Evolutionary conservation across 2,113 vertebrate genomes (phyloP).

Genomic region (Bubalus kerabau): DNA sequence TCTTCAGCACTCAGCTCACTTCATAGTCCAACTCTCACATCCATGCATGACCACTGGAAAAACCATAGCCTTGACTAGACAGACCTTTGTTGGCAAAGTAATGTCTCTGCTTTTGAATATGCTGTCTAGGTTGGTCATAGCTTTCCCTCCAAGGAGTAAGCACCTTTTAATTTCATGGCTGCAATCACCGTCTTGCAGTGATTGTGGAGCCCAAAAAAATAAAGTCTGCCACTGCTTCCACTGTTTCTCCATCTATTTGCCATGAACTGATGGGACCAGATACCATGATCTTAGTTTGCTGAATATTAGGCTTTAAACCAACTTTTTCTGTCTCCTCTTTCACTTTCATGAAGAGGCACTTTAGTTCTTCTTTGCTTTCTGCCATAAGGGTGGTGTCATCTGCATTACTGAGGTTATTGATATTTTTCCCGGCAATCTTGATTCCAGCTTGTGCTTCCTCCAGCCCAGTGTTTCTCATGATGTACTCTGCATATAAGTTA

Average conservation of each 20-base stretch:
- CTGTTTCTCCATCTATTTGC: not conserved
- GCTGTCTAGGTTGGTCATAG: not conserved
- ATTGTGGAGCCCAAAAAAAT: not conserved
- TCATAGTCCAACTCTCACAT: not conserved
- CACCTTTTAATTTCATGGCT: not conserved
- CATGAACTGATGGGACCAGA: not conserved
- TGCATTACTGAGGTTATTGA: not conserved
- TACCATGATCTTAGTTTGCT: not conserved
- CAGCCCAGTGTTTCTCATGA: no score
- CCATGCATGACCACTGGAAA: not conserved
- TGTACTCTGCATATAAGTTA: no score
- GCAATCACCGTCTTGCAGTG: not conserved
- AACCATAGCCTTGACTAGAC: not conserved
- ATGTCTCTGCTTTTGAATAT: not conserved
- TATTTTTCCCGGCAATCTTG: not conserved
- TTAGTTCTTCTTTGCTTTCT: no score
- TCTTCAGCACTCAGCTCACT: fast-evolving
- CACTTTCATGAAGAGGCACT: not conserved
- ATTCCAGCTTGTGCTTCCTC: not conserved
- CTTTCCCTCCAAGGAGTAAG: not conserved
- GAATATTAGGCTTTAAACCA: not conserved
- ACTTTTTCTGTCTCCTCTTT: not conserved
- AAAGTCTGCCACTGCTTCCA: not conserved
- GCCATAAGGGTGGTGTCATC: not conserved
- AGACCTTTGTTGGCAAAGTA: not conserved